Base-by-base conservation (phyloP, 2,113 vertebrate species). In the Zapornia atra region DNA sequence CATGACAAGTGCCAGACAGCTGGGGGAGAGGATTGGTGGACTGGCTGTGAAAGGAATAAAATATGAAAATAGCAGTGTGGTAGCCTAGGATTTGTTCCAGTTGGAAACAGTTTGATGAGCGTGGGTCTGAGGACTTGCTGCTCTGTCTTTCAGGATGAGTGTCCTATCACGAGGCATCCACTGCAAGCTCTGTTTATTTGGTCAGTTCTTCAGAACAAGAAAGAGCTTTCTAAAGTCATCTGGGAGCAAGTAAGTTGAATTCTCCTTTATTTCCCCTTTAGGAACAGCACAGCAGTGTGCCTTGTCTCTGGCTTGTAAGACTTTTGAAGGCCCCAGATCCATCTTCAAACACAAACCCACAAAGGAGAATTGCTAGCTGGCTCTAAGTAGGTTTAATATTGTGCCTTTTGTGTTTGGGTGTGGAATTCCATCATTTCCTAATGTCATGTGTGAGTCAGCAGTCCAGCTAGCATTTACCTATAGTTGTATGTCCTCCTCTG, bases 131-230 rank as follows among this genome's bases (percentile, higher is more conserved):
- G 33, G 33, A 10, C 6, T 4, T 44, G 14, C 50, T 68, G 29
- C 31, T 89, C 71, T 95, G 63, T 86, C 19, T 94, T 96, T 65
- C 95, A 98, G 98, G 98, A 98, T 12, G 96, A 97, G 21, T 97
- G 98, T 72, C 98, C 98, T 26, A 98, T 98, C n/a, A 98, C 98
- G 13, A 98, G 98, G 64, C 98, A 99, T 26, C 98, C 98, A 0
- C 92, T 98, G 82, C 98, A 98, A 82, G 99, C 99, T 57, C 98
- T 99, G 46, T 99, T 99, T 96, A 99, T 99, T 88, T 99, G 99
- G 99, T 98, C 99, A n/a, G 91, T 99, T 5, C 97, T 99, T 86
- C 99, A 99, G 97, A 99, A 99, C 96, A 99, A 99, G 90, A 99
- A 96, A 83, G 98, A 99, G 31, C 95, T 99, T 86, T 99, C 99